Evolutionary conservation across 92 coral and sea anemone species (phyloP), one percentile per base, ranked within the genome.

Genomic region (Meandrina meandrites): DNA sequence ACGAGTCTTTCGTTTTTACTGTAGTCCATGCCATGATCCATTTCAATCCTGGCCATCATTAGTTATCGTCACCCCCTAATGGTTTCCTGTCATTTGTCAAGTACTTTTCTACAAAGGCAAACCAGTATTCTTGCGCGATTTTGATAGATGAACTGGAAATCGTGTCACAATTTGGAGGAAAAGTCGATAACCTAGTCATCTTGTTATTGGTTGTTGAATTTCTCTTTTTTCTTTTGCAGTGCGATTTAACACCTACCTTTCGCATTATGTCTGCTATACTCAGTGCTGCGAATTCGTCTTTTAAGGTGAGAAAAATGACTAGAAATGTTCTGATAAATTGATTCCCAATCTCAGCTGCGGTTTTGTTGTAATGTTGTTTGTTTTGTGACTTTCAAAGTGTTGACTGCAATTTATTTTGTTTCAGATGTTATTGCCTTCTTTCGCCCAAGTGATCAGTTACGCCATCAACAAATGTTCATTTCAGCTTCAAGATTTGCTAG

Each of bases 241-340:
- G 93, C 89, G 98, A 95, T 86, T 79, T 94, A 24, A 89, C 99
- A 34, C 98, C 99, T 1, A 97, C 96, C 10, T 76, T 97, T 77
- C 94, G 90, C 82, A 92, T 95, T 31, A 95, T 97, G 98, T 56
- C 93, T 40, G 93, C 93, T 16, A 95, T 97, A n/a, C 89, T 97
- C 34, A 96, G 92, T 83, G 98, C 99, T 5, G 99, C 98, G 3
- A 95, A 92, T 87, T 92, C 96, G 8, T 93, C 99, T 19, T 97
- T 97, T 81, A 97, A 95, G 97, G 99, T 97, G 67, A 70, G 71
- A 53, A 40, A 47, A 51, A 3, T 37, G 30, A 76, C 14, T 5
- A 24, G 8, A 37, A 17, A 66, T 1, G 3, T 30, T 21, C 51
- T 2, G 17, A 1, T 0, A 36, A 81, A 50, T 17, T 66, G 22